Conservation (phyloP, 1,140 invertebrate genomes). For the Halesus radiatus region DNA sequence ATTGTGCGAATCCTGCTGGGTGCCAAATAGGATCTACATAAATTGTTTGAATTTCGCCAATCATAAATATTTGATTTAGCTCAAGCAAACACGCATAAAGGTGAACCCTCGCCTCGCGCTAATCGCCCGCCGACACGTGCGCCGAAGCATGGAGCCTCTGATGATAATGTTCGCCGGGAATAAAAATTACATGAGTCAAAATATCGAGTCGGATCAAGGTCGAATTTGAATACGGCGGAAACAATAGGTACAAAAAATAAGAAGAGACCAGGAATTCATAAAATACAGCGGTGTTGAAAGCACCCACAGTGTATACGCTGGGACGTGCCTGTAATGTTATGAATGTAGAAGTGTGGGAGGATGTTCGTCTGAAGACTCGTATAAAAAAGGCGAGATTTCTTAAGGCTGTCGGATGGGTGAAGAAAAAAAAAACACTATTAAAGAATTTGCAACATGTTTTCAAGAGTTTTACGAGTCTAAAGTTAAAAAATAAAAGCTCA, state of each 20-base stretch:
- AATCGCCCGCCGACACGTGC: too few species aligned
- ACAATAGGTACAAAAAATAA: background rate
- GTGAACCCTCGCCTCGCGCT: background rate
- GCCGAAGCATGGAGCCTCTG: too few species aligned
- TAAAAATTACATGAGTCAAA: conserved; percentile 36
- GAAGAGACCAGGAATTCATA: background rate
- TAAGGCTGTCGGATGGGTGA: too few species aligned
- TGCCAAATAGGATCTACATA: conserved; percentile 5
- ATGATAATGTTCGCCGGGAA: background rate
- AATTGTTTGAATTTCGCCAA: conserved; percentile 3
- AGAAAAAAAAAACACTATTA: too few species aligned
- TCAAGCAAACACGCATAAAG: conserved; percentile 10
- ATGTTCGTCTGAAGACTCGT: too few species aligned
- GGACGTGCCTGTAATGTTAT: too few species aligned
- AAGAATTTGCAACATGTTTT: too few species aligned
- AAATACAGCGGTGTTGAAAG: background rate
- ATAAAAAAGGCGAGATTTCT: too few species aligned
- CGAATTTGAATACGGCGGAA: conserved; percentile 29
- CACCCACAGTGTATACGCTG: background rate
- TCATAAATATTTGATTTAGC: conserved; percentile 22
- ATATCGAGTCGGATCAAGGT: conserved; percentile 11
- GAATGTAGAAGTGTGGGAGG: too few species aligned
- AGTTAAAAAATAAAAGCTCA: too few species aligned
- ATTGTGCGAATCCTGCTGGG: background rate
- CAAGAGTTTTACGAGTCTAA: too few species aligned